Evolutionary conservation across 2,888 invertebrate species (phyloP), one percentile per base, ranked within the genome.

Genomic region (Cybosia mesomella): DNA sequence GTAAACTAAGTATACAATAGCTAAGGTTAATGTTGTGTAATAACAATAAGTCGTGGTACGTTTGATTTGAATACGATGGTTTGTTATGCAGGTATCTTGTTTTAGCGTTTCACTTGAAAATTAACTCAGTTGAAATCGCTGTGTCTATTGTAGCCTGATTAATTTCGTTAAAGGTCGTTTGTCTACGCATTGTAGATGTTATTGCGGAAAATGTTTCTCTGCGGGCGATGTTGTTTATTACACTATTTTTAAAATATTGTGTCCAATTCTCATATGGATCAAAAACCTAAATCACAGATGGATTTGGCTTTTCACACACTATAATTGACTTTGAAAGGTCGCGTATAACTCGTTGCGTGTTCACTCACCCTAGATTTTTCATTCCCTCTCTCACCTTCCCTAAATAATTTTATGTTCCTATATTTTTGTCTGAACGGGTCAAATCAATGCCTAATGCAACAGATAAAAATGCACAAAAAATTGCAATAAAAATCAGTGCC

Each of bases 121-220:
- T 59, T 22, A 22, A 36, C 18, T 18, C 43, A 60, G 66, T 72
- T 58, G 59, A 66, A 61, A 60, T 43, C 32, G 66, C 71, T 64
- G 57, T 64, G 62, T 71, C 68, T 67, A 58, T 66, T 61, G 66
- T 57, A 68, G 75, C 69, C 62, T 67, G 64, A 68, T 75, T 68
- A 58, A 39, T 74, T 74, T 77, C 77, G 74, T 74, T 80, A 75
- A 67, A 76, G 75, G 78, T 78, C 58, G 78, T 82, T 80, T 77
- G 82, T 82, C 80, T 77, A 77, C 71, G 60, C 34, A 67, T 64
- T 58, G 58, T 78, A 73, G 68, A 61, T 60, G 39, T 18, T 32
- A 10, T 58, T 58, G 58, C n/a, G 18, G 24, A 73, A 71, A 71
- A 67, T 70, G 71, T 73, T 73, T 74, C 70, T 49, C 63, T 59